phyloP scores from a whole-genome alignment of 30 jellyfish, hydroid and myxozoan genomes.

The Catostylus mosaicus region DNA sequence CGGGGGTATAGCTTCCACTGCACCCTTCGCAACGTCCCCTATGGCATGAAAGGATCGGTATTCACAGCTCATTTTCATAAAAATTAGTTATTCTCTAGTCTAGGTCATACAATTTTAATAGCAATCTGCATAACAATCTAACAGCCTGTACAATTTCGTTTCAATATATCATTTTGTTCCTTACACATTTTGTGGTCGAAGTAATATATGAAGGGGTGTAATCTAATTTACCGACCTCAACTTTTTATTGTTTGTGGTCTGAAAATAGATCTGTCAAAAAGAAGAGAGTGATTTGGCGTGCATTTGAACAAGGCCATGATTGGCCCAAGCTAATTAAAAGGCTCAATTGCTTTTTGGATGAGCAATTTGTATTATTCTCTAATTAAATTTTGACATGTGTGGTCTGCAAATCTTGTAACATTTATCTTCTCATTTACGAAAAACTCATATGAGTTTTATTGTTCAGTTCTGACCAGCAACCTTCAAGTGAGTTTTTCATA shows the following conservation, averaged over 20 bases:
- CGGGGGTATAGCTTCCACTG: too few species aligned
- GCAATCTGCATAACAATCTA: constrained; percentile 5
- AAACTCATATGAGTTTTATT: constrained; percentile 9
- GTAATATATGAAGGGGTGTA: constrained; percentile 42
- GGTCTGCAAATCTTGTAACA: constrained; percentile 46
- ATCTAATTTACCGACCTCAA: constrained; percentile 46
- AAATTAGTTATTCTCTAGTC: background rate
- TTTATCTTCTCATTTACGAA: constrained; percentile 18
- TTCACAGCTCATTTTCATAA: too few species aligned
- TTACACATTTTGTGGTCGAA: constrained; percentile 43
- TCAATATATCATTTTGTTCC: constrained; percentile 24
- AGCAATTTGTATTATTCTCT: constrained; percentile 8
- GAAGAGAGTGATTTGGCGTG: constrained; percentile 1
- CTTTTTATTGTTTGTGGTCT: constrained; percentile 26
- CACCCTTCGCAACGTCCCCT: too few species aligned
- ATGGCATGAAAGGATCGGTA: too few species aligned
- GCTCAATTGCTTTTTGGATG: constrained; percentile 26
- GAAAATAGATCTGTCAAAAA: constrained; percentile 17
- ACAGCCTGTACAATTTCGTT: background rate
- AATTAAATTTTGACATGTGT: constrained; percentile 34
- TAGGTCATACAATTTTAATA: constrained; percentile 36
- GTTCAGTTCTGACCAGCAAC: background rate
- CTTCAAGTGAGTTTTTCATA: background rate
- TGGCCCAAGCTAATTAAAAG: constrained; percentile 24
- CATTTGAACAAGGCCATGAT: background rate